Evolutionary conservation across 2,113 vertebrate genomes (phyloP), one percentile per base, ranked within the genome.

Genomic region (human): DNA sequence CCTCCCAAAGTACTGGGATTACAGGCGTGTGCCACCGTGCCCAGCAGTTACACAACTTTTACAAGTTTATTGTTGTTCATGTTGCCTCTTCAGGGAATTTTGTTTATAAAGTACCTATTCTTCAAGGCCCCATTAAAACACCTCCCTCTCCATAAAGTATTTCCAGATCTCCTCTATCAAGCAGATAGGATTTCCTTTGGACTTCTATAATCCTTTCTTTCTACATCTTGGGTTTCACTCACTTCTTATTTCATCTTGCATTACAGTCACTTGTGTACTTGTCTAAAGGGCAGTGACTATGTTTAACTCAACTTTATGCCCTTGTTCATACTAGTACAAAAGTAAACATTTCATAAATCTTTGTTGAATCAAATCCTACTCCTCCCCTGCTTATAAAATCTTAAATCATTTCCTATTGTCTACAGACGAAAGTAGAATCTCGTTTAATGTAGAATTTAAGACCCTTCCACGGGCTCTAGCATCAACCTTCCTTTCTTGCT

Each of bases 291-390:
- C 81, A 76, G 95, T 38, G 76, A 72, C 30, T 43, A 30, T 52
- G 25, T 96, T 93, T 93, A 82, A 87, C 45, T 82, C 50, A 68
- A 72, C 50, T 83, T 92, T 76, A 87, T 86, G 43, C 23, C 82
- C 61, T 68, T 25, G 20, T 73, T 52, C 45, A 8, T 73, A 30
- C 68, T 23, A 30, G 59, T 23, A 64, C 16, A 94, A 30, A 92
- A 75, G 64, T 40, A 50, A 92, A 92, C 73, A 86, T 55, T 93
- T 90, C 75, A 50, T 82, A 82, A 92, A 90, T 55, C 80, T 96
- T 97, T 48, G n/a, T 86, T 78, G 73, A 87, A 40, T 40, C 6
- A 27, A 90, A 83, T 92, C 40, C 85, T 35, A 40, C 17, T 55
- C 86, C 5, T 93, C 52, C 52, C 38, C 27, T 83, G 66, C 68